phyloP scores from a whole-genome alignment of 2,113 vertebrate species.

The Sceloporus undulatus region DNA sequence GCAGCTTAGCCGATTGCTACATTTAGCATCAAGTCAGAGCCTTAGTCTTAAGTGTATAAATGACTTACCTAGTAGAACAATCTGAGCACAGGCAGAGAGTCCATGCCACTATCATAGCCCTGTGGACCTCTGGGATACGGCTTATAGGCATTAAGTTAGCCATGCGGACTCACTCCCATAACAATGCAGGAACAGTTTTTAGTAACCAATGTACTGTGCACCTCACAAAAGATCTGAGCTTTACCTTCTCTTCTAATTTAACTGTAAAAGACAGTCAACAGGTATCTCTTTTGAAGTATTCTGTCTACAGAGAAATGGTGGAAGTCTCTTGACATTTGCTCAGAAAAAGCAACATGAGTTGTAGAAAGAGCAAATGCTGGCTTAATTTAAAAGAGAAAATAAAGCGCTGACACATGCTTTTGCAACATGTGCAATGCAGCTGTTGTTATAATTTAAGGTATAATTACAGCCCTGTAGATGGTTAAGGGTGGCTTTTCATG shows the following conservation, averaged over 20 bases:
- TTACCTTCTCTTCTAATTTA: conserved; percentile 4
- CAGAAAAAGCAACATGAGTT: neutral
- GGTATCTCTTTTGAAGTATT: neutral
- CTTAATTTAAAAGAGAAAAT: neutral
- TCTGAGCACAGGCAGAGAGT: neutral
- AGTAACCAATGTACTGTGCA: neutral
- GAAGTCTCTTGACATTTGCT: neutral
- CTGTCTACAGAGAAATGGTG: neutral
- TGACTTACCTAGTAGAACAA: neutral
- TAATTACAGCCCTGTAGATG: conserved; percentile 15
- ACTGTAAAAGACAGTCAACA: neutral
- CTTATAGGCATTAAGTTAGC: neutral
- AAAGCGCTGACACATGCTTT: neutral
- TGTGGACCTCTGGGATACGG: neutral
- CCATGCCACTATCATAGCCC: neutral
- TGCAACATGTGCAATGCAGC: conserved; percentile 7
- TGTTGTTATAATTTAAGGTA: conserved; percentile 12
- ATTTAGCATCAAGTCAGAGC: too few relatives aligned
- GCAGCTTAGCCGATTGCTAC: neutral
- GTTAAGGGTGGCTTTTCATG: conserved; percentile 4
- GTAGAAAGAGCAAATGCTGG: neutral
- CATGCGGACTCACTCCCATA: neutral
- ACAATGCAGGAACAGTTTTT: neutral
- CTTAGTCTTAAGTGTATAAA: neutral
- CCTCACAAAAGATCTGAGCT: neutral